Base-by-base conservation (phyloP, 2,113 vertebrate genomes). In the Gobiocypris rarus region DNA sequence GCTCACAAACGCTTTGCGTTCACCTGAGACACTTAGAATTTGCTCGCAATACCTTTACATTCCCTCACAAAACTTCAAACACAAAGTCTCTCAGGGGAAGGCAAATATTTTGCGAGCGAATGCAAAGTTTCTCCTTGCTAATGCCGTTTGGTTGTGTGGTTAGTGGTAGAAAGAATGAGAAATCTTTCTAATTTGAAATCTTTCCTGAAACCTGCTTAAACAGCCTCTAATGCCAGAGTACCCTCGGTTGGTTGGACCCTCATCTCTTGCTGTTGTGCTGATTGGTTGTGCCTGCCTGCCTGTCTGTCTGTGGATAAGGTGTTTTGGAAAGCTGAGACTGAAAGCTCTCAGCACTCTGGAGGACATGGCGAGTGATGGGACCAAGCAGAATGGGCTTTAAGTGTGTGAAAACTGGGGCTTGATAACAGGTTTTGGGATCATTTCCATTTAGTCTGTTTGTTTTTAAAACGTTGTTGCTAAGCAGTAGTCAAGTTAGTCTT, bases 321-420 rank as follows among this genome's bases (percentile, higher is more conserved):
- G 92, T 92, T 94, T 94, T 94, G 93, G 92, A 93, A 94, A 92
- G 91, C 88, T 91, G 90, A 92, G 92, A 90, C 84, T 82, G 81
- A 69, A 83, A 83, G 91, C 91, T 93, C 91, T 94, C 91, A 92
- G 92, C 91, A 90, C 91, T 92, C 89, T 58, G 88, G 90, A 91
- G 91, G 90, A 91, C 90, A 94, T 93, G 94, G 90, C 90, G 91
- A 95, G 92, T 94, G 93, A 94, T 89, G 77, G 91, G 91, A 88
- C 87, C 89, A 91, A 92, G 89, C 92, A 90, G 91, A 87, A 91
- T 86, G 89, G 84, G 86, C 87, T 89, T 91, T 90, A 90, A 94
- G 91, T 93, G 93, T 95, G 93, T 94, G 93, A 94, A 93, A 94
- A 93, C 89, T 77, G 63, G 84, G 84, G 86, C 82, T 87, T 90